A percentile compares a stretch with the other conserved stretches of the same genome.
phyloP scores from a whole-genome alignment of 2,113 vertebrate species.

The Apistogramma diplotaenia region DNA sequence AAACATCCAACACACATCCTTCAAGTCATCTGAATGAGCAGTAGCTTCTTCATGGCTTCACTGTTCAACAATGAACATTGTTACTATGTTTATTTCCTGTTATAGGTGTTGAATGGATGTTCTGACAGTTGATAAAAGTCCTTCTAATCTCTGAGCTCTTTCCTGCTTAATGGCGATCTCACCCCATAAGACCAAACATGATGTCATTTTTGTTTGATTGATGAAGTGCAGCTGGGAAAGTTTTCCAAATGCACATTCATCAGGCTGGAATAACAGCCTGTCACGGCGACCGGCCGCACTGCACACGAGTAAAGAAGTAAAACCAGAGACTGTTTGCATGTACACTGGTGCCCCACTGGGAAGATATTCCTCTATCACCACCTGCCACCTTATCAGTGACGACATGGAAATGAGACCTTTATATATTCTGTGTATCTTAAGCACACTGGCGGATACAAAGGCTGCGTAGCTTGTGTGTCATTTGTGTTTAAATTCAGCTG shows the following conservation, averaged over 20 bases:
- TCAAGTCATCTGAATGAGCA: background rate
- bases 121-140: background rate
- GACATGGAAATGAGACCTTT: slow-evolving; percentile 46
- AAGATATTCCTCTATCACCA: slow-evolving; percentile 17
- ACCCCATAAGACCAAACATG: background rate
- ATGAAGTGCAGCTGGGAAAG: background rate
- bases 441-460: background rate
- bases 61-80: too few relatives aligned
- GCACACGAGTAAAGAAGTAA: background rate
- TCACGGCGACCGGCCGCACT: background rate
- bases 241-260: background rate
- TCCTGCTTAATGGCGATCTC: background rate
- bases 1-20: background rate
- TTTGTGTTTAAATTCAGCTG: background rate
- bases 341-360: background rate
- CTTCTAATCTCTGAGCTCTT: background rate
- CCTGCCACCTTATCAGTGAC: slow-evolving; percentile 44
- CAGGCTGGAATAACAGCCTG: background rate
- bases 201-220: background rate
- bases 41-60: background rate
- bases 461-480: background rate
- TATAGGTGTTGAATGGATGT: background rate
- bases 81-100: background rate
- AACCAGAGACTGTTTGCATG: background rate
- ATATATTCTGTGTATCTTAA: background rate